Evolutionary conservation across 23 tunicate species (phyloP).

Genomic region (Clavelina lepadiformis): DNA sequence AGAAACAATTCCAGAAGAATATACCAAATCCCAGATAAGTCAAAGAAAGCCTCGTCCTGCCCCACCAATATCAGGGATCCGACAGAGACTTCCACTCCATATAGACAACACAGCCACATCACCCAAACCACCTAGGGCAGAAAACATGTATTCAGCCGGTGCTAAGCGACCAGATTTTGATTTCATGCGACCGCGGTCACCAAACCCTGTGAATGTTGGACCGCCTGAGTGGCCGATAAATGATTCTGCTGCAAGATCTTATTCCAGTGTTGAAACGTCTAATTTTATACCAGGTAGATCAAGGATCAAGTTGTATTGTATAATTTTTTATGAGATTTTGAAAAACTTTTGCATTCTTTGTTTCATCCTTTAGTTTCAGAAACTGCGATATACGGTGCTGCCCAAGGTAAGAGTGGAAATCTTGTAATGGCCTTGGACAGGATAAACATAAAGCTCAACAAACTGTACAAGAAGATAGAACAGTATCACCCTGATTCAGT

Average conservation of each 20-base stretch:
- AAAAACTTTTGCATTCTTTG: too few species aligned
- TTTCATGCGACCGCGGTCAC: too few species aligned
- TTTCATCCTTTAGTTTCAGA: not conserved
- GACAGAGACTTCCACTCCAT: too few species aligned
- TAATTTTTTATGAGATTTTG: too few species aligned
- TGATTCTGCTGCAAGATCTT: not conserved
- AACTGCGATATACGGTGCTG: slow-evolving; percentile 50
- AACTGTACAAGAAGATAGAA: slow-evolving; percentile 33
- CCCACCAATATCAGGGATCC: not conserved
- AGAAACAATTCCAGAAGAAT: slow-evolving; percentile 47
- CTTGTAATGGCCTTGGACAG: slow-evolving; percentile 43
- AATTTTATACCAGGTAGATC: not conserved
- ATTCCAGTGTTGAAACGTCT: not conserved
- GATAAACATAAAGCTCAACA: slow-evolving; percentile 20
- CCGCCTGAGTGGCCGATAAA: too few species aligned
- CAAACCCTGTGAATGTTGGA: too few species aligned
- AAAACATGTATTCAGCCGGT: too few species aligned
- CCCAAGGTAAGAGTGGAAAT: slow-evolving; percentile 45
- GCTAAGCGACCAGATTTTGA: too few species aligned
- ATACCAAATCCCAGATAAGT: not conserved
- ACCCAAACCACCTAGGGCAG: too few species aligned
- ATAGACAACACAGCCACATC: too few species aligned
- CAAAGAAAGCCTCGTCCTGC: not conserved
- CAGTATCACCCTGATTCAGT: slow-evolving; percentile 18
- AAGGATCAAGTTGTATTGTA: too few species aligned